phyloP scores from a whole-genome alignment of 2,113 vertebrate species.

The Hemichromis elongatus region DNA sequence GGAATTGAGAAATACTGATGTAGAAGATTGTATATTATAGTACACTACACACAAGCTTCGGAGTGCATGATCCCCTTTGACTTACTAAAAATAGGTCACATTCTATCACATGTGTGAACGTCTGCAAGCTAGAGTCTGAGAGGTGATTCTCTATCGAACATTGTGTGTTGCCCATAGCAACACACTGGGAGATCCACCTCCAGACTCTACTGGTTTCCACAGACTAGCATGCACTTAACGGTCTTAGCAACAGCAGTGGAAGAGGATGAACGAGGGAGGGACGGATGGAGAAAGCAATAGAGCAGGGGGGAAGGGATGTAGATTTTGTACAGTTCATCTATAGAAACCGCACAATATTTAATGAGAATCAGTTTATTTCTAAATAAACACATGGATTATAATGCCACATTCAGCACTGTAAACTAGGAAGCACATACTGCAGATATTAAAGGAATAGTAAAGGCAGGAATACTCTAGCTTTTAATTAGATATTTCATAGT shows the following conservation, averaged over 20 bases:
- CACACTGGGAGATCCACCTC: conserved; percentile 56
- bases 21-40: not conserved
- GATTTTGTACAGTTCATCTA: conserved; percentile 9
- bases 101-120: conserved; percentile 35
- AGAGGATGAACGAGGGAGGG: conserved; percentile 46
- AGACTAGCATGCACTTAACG: conserved; percentile 21
- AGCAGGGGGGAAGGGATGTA: conserved; percentile 50
- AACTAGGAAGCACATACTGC: conserved; percentile 29
- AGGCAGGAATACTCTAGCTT: not conserved
- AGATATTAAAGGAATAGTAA: not conserved
- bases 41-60: not conserved
- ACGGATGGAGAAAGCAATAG: conserved; percentile 11
- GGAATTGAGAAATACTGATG: not conserved
- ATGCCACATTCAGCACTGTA: not conserved
- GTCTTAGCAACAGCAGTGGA: conserved; percentile 67
- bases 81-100: conserved; percentile 47
- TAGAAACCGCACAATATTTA: conserved; percentile 36
- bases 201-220: conserved; percentile 50
- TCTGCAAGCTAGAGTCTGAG: conserved; percentile 22
- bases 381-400: conserved; percentile 7
- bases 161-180: conserved; percentile 70
- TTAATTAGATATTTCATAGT: conserved; percentile 38
- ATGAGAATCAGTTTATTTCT: conserved; percentile 31
- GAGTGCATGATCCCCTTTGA: not conserved
- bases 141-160: conserved; percentile 23